phyloP scores from a whole-genome alignment of 2,113 vertebrate genomes.

The Rhabdomys dilectus region DNA sequence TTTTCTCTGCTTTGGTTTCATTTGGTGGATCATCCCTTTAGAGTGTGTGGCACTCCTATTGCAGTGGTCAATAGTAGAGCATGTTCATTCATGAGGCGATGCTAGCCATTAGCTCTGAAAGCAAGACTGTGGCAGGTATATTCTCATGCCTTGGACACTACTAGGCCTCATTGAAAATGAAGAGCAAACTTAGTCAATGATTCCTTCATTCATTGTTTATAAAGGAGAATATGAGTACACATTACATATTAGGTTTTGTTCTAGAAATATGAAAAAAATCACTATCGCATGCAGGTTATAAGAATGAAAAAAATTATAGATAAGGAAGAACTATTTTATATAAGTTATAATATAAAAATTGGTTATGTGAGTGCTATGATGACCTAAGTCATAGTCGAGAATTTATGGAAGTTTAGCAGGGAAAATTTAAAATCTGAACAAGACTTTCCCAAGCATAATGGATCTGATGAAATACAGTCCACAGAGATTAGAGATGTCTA shows the following conservation, averaged over 20 bases:
- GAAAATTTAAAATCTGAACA: not conserved
- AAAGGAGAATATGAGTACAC: too few relatives aligned
- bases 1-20: not conserved
- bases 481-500: not conserved
- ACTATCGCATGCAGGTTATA: not conserved
- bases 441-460: not conserved
- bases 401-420: not conserved
- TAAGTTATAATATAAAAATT: not conserved
- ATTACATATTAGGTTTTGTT: not conserved
- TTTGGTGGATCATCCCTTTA: not conserved
- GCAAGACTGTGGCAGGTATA: not conserved
- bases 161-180: not conserved
- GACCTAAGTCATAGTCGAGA: too few relatives aligned
- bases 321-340: not conserved
- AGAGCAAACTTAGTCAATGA: not conserved
- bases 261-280: not conserved
- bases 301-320: not conserved
- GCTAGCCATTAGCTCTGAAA: not conserved
- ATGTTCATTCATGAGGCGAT: not conserved
- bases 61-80: not conserved
- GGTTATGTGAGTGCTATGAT: too few relatives aligned
- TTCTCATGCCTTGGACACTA: not conserved
- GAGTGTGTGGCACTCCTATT: too few relatives aligned
- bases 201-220: not conserved
- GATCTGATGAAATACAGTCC: not conserved